These are phyloP conservation scores for Ernsta delagoae DNA, from an alignment of 2,888 invertebrate genomes.

Conservation along the genomic window DNA sequence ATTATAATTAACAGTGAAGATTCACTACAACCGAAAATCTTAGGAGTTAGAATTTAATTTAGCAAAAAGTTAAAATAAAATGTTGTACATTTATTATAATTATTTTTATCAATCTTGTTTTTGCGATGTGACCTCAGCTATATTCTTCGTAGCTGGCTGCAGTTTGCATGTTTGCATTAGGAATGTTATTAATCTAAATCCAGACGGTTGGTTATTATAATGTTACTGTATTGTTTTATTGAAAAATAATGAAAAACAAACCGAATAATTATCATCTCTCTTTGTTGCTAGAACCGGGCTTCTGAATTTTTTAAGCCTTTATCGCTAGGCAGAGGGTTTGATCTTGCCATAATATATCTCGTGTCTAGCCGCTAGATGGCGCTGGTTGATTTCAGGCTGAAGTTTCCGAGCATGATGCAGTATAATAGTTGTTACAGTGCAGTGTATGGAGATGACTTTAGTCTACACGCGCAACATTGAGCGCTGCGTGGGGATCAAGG, in stretches of 20 bases:
- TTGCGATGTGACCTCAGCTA: constrained; percentile 15
- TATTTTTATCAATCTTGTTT: background rate
- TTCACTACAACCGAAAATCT: too few species aligned
- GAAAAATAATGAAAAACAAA: too few species aligned
- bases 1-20: too few species aligned
- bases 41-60: background rate
- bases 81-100: too few species aligned
- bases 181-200: too few species aligned
- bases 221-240: too few species aligned
- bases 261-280: too few species aligned
- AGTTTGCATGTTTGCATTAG: constrained; percentile 42
- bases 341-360: too few species aligned
- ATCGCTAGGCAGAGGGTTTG: too few species aligned
- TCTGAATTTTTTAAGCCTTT: too few species aligned
- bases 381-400: constrained; percentile 13
- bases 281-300: too few species aligned
- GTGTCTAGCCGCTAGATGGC: constrained; percentile 11
- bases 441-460: constrained; percentile 62
- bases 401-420: constrained; percentile 12
- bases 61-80: background rate
- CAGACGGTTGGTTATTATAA: too few species aligned
- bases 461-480: constrained; percentile 71
- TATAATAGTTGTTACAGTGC: constrained; percentile 11
- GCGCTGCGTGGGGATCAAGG: constrained; percentile 82
- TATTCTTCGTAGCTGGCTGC: constrained; percentile 43